Conservation (phyloP, 1,140 invertebrate species). For the Penaeus indicus region DNA sequence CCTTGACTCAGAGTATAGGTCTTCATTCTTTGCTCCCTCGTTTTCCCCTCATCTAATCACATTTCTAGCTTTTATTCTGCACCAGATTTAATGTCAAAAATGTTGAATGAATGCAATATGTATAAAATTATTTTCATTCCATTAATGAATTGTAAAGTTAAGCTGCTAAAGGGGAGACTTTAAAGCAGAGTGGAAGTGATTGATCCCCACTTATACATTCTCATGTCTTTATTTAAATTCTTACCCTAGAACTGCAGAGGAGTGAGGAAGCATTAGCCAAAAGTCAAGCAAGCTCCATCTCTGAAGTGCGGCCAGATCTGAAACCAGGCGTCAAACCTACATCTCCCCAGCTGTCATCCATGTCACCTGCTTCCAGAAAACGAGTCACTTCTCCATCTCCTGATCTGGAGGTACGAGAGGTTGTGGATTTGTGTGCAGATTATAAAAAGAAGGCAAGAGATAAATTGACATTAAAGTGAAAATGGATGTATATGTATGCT, state of each 20-base stretch:
- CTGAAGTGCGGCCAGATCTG: not conserved
- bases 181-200: too few species aligned
- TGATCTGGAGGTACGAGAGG: slow-evolving; percentile 31
- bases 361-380: slow-evolving; percentile 31
- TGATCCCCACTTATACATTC: too few species aligned
- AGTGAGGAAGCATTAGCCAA: slow-evolving; percentile 21
- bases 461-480: not conserved
- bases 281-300: not conserved
- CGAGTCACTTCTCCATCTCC: slow-evolving; percentile 18
- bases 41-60: too few species aligned
- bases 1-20: too few species aligned
- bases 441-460: not conserved
- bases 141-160: too few species aligned
- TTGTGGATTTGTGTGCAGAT: not conserved
- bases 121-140: too few species aligned
- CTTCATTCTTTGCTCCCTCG: too few species aligned
- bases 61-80: too few species aligned
- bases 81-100: too few species aligned
- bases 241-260: slow-evolving; percentile 27
- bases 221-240: not conserved
- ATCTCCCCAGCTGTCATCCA: not conserved
- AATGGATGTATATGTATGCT: too few species aligned
- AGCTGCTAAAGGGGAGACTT: too few species aligned
- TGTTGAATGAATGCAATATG: too few species aligned
- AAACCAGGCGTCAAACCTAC: slow-evolving; percentile 7